phyloP scores from a whole-genome alignment of 2,113 vertebrate species.

The Coryphaenoides rupestris region DNA sequence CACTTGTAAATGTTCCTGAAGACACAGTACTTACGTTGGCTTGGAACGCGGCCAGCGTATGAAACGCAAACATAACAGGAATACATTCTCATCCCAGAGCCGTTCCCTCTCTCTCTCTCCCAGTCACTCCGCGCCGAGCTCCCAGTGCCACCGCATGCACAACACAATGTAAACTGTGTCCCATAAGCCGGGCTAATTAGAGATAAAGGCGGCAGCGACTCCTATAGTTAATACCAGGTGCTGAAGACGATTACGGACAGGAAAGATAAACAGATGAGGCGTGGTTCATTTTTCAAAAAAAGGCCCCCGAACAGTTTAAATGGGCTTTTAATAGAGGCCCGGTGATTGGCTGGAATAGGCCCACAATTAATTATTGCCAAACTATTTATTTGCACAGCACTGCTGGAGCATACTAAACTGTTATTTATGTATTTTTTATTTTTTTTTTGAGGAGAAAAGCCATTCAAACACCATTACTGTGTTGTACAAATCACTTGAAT shows the following conservation, averaged over 20 bases:
- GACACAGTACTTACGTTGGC: slow-evolving; percentile 11
- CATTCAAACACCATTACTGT: too few species aligned
- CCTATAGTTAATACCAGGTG: slow-evolving; percentile 48
- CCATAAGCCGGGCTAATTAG: slow-evolving; percentile 55
- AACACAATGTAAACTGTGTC: slow-evolving; percentile 47
- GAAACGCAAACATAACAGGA: slow-evolving; percentile 23
- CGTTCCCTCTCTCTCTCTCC: too few species aligned
- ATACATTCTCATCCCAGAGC: slow-evolving; percentile 53
- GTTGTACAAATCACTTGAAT: too few species aligned
- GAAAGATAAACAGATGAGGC: slow-evolving; percentile 22
- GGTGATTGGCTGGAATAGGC: too few species aligned
- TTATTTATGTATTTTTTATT: slow-evolving; percentile 21
- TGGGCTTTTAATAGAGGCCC: slow-evolving; percentile 9
- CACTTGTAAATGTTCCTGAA: neutral
- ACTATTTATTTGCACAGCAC: slow-evolving; percentile 45
- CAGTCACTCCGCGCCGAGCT: slow-evolving; percentile 31
- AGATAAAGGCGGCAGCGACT: slow-evolving; percentile 47
- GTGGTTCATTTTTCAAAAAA: slow-evolving; percentile 23
- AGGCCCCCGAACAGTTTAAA: slow-evolving; percentile 10
- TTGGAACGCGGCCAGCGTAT: slow-evolving; percentile 44
- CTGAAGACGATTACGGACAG: slow-evolving; percentile 35
- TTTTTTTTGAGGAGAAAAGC: too few species aligned
- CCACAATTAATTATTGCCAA: too few species aligned
- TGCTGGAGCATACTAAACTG: slow-evolving; percentile 33
- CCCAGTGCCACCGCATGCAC: slow-evolving; percentile 40